A percentile compares a stretch with the other conserved stretches of the same genome.
phyloP scores from a whole-genome alignment of 2,113 vertebrate species.

The Peromyscus polionotus region DNA sequence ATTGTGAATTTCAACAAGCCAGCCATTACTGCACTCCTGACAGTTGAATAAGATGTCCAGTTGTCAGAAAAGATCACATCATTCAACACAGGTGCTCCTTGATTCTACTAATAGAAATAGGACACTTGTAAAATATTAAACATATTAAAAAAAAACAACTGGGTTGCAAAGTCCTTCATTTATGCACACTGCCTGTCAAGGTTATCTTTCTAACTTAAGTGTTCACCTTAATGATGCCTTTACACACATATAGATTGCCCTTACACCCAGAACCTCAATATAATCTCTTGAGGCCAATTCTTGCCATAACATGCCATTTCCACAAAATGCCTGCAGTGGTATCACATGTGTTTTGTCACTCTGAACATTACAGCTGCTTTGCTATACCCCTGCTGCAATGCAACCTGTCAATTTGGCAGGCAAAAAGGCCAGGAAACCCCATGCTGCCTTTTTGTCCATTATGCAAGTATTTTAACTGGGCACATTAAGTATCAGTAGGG shows the following conservation, averaged over 20 bases:
- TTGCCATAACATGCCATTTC: constrained; percentile 45
- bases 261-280: not conserved
- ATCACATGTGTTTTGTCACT: constrained; percentile 80
- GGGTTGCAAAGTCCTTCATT: not conserved
- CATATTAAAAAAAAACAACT: not conserved
- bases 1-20: constrained; percentile 62
- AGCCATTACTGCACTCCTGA: not conserved
- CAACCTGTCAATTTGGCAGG: constrained; percentile 82
- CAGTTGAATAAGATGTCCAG: constrained; percentile 50
- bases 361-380: constrained; percentile 79
- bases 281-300: constrained; percentile 21
- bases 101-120: constrained; percentile 43
- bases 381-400: constrained; percentile 78
- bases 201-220: constrained; percentile 29
- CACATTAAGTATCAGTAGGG: constrained; percentile 38
- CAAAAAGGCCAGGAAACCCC: constrained; percentile 72
- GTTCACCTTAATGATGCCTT: not conserved
- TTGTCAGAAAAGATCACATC: constrained; percentile 52
- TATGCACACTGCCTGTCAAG: not conserved
- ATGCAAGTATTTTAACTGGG: constrained; percentile 57
- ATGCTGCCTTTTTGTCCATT: not conserved
- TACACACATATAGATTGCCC: not conserved
- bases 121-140: constrained; percentile 60
- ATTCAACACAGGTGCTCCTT: constrained; percentile 35
- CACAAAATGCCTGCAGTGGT: not conserved